phyloP scores from a whole-genome alignment of 1,140 invertebrate species.

The Euwallacea fornicatus region DNA sequence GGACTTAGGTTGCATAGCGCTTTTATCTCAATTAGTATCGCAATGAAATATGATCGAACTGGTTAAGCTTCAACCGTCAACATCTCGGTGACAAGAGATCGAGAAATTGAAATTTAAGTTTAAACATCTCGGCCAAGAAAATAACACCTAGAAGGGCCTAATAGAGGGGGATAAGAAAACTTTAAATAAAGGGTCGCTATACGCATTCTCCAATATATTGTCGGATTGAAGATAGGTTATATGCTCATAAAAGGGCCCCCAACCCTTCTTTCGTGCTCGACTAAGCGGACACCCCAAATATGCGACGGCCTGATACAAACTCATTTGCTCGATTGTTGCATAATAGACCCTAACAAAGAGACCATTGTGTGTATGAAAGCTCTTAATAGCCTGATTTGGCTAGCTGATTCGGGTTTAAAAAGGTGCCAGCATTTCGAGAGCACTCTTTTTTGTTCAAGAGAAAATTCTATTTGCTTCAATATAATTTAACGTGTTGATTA shows the following conservation, averaged over 20 bases:
- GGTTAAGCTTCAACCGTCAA: too few species aligned
- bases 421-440: conserved; percentile 44
- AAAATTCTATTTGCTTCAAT: conserved; percentile 21
- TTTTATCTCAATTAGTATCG: too few species aligned
- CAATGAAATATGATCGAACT: too few species aligned
- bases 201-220: conserved; percentile 21
- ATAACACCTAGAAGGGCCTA: neutral
- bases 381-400: conserved; percentile 44
- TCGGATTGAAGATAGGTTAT: conserved; percentile 17
- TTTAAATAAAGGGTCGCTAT: conserved; percentile 11
- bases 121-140: neutral
- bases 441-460: conserved; percentile 29
- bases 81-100: too few species aligned
- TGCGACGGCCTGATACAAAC: conserved; percentile 45
- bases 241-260: conserved; percentile 20
- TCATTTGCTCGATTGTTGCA: conserved; percentile 46
- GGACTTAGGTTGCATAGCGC: neutral
- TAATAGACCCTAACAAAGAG: conserved; percentile 45
- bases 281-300: conserved; percentile 42
- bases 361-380: conserved; percentile 39
- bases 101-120: too few species aligned
- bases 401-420: conserved; percentile 43
- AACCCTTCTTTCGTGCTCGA: conserved; percentile 41
- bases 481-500: conserved; percentile 2
- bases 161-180: neutral